Conservation (phyloP, 2,797 vertebrate genomes). For the Cheirogaleus major region DNA sequence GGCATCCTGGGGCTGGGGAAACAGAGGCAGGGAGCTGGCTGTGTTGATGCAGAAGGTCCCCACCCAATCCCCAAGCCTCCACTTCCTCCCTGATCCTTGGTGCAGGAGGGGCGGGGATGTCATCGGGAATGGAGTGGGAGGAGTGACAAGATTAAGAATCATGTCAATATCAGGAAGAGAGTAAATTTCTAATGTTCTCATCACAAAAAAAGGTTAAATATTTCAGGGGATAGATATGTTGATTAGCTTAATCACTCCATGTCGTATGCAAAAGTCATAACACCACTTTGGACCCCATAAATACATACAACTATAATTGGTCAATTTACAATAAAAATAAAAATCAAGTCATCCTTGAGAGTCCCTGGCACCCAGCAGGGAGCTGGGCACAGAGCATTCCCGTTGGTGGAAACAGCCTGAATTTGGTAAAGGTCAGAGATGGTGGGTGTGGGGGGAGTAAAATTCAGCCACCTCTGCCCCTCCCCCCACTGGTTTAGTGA, state of each 20-base stretch:
- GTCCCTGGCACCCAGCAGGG: neutral
- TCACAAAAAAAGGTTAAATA: neutral
- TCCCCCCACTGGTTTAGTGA: neutral
- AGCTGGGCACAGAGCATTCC: neutral
- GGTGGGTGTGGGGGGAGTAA: too few species aligned
- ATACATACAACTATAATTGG: neutral
- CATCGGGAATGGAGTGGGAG: neutral
- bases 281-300: neutral
- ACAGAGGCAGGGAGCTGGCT: neutral
- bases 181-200: neutral
- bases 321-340: neutral
- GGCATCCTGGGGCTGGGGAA: slow-evolving; percentile 50
- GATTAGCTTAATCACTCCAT: neutral
- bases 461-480: neutral
- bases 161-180: neutral
- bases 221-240: neutral
- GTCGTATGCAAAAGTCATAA: neutral
- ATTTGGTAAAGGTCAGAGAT: neutral
- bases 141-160: neutral
- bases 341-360: neutral
- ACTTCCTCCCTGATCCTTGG: neutral
- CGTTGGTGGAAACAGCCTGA: neutral
- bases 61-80: neutral
- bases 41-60: neutral
- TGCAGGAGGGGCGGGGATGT: neutral